Conservation (phyloP, 2,113 vertebrate genomes). For the Polypterus senegalus region DNA sequence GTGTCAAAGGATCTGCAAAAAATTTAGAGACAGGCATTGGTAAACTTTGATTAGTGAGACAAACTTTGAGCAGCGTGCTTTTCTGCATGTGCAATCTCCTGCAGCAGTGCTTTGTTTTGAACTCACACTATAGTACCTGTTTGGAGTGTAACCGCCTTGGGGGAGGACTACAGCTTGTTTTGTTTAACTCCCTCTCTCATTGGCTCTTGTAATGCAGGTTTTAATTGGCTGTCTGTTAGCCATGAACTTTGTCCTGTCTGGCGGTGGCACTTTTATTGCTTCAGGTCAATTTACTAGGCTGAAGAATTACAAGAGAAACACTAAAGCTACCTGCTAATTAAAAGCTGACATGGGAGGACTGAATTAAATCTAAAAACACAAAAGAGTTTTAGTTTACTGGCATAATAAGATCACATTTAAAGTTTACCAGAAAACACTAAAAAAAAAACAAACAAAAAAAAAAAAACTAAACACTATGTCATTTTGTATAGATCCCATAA, state of each 20-base stretch:
- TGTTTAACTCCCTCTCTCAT: conserved; percentile 54
- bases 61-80: conserved; percentile 17
- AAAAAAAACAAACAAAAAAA: too few species aligned
- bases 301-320: not conserved
- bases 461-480: too few species aligned
- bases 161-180: conserved; percentile 39
- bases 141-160: conserved; percentile 36
- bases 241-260: conserved; percentile 40
- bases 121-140: conserved; percentile 45
- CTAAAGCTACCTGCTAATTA: too few species aligned
- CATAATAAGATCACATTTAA: too few species aligned
- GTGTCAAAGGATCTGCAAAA: conserved; percentile 75
- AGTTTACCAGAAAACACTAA: too few species aligned
- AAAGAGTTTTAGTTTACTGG: too few species aligned
- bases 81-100: conserved; percentile 11
- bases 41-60: conserved; percentile 21
- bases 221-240: conserved; percentile 29
- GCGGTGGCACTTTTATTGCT: conserved; percentile 23
- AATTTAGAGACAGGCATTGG: conserved; percentile 63
- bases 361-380: too few species aligned
- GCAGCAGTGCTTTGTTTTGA: conserved; percentile 36
- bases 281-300: not conserved
- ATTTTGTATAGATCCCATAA: too few species aligned
- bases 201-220: conserved; percentile 37
- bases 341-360: too few species aligned